Evolutionary conservation across 2,113 vertebrate genomes (phyloP).

Genomic region (Stigmatopora argus): DNA sequence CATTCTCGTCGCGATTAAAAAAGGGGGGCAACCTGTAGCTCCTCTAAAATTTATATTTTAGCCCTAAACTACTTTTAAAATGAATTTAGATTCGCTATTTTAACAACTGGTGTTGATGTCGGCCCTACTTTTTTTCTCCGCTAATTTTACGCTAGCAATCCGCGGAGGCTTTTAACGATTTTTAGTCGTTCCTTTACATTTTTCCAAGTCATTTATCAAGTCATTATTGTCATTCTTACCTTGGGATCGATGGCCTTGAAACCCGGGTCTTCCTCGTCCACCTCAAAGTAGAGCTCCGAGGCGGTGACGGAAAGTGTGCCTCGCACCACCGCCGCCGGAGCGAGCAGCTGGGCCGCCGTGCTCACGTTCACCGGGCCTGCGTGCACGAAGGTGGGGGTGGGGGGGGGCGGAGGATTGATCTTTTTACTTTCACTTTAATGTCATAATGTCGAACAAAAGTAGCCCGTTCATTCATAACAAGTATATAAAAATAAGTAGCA

Average conservation of each 20-base stretch:
- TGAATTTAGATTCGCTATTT: neutral
- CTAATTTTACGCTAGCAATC: too few species aligned
- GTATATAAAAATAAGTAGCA: too few species aligned
- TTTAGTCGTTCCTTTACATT: neutral
- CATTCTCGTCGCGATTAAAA: too few species aligned
- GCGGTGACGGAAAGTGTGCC: constrained; percentile 92
- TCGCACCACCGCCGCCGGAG: constrained; percentile 82
- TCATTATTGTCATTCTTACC: constrained; percentile 68
- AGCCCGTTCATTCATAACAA: too few species aligned
- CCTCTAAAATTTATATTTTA: neutral
- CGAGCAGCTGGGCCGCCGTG: constrained; percentile 86
- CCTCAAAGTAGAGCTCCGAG: constrained; percentile 95
- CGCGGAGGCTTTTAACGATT: neutral
- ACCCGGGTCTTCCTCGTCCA: constrained; percentile 91
- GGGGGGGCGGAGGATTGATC: neutral
- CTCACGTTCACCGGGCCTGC: constrained; percentile 89
- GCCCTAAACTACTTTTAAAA: neutral
- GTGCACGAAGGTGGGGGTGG: constrained; percentile 13
- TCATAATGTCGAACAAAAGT: constrained; percentile 1
- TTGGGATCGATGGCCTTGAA: constrained; percentile 94
- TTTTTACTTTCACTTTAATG: neutral
- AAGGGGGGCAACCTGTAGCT: neutral
- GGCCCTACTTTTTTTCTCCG: neutral
- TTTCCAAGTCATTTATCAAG: too few species aligned
- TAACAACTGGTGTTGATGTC: too few species aligned